A percentile compares a stretch with the other conserved stretches of the same genome.
These are phyloP conservation scores for Moxostoma hubbsi DNA, from an alignment of 2,797 vertebrate species.

Conservation along the genomic window DNA sequence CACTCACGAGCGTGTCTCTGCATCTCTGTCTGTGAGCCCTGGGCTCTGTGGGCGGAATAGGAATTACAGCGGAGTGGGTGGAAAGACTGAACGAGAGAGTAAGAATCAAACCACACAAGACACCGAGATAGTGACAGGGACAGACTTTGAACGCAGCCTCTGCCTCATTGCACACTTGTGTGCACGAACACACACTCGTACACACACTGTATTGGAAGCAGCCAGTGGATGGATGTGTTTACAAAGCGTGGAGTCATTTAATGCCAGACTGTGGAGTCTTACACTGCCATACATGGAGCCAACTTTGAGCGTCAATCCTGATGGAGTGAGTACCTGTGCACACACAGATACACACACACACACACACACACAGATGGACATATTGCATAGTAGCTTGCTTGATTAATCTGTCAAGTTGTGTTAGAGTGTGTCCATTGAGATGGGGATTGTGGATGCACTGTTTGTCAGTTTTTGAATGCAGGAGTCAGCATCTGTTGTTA, in stretches of 20 bases:
- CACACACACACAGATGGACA: not conserved
- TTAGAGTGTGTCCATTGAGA: conserved; percentile 57
- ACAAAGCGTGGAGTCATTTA: conserved; percentile 60
- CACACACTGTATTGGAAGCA: conserved; percentile 34
- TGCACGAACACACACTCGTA: conserved; percentile 36
- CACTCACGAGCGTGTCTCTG: conserved; percentile 67
- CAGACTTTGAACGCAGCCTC: conserved; percentile 52
- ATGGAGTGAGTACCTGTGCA: conserved; percentile 64
- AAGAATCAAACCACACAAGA: conserved; percentile 65
- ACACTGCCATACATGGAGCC: conserved; percentile 79
- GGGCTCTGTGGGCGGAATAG: conserved; percentile 82
- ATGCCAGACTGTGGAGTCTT: conserved; percentile 69
- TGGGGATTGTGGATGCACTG: conserved; percentile 62
- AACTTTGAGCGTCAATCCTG: conserved; percentile 76
- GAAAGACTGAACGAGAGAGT: conserved; percentile 60
- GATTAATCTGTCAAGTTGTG: not conserved
- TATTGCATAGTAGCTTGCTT: not conserved
- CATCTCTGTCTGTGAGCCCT: conserved; percentile 73
- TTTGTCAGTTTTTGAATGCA: conserved; percentile 19
- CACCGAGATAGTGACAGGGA: conserved; percentile 65
- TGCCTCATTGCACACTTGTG: conserved; percentile 24
- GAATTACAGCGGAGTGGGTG: conserved; percentile 80
- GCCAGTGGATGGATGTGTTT: conserved; percentile 70
- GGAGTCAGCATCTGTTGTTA: conserved; percentile 38
- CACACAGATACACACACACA: conserved; percentile 14